These are phyloP conservation scores for Chloromyia formosa DNA, from an alignment of 2,888 invertebrate genomes.

Conservation along the genomic window DNA sequence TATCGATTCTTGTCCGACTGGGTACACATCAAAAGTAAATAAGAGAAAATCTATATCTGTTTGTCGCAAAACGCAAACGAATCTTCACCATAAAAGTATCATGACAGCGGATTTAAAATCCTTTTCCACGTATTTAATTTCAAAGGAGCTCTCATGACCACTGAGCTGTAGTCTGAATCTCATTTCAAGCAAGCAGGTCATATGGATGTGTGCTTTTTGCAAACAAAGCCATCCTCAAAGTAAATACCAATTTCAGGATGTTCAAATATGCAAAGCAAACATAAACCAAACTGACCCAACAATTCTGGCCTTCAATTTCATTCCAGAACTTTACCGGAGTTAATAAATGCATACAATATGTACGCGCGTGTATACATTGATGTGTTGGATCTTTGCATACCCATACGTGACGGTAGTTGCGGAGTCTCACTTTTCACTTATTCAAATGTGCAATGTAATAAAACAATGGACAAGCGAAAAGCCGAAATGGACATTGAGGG, in stretches of 20 bases:
- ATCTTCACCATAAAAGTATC: conserved; percentile 3
- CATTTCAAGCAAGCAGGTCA: conserved; percentile 22
- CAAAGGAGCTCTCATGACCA: conserved; percentile 33
- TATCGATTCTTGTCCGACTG: too few species aligned
- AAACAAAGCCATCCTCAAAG: conserved; percentile 42
- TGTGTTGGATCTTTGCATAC: not conserved
- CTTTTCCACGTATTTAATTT: conserved; percentile 40
- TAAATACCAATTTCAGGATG: conserved; percentile 43
- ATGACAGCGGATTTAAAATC: conserved; percentile 36
- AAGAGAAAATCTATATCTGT: too few species aligned
- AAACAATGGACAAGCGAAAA: conserved; percentile 42
- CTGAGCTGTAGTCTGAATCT: conserved; percentile 18
- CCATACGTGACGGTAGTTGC: not conserved
- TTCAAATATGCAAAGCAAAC: conserved; percentile 43
- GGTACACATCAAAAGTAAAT: too few species aligned
- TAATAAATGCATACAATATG: conserved; percentile 39
- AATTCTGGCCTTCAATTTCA: conserved; percentile 10
- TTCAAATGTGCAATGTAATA: conserved; percentile 43
- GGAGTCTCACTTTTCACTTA: conserved; percentile 30
- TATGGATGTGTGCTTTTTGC: conserved; percentile 26
- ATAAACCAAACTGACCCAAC: conserved; percentile 36
- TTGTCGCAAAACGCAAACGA: not conserved
- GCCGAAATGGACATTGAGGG: conserved; percentile 30
- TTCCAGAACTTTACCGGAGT: conserved; percentile 9
- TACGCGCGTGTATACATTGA: not conserved